Base-by-base conservation (phyloP, 2,888 invertebrate species). In the Hemithea aestivaria region DNA sequence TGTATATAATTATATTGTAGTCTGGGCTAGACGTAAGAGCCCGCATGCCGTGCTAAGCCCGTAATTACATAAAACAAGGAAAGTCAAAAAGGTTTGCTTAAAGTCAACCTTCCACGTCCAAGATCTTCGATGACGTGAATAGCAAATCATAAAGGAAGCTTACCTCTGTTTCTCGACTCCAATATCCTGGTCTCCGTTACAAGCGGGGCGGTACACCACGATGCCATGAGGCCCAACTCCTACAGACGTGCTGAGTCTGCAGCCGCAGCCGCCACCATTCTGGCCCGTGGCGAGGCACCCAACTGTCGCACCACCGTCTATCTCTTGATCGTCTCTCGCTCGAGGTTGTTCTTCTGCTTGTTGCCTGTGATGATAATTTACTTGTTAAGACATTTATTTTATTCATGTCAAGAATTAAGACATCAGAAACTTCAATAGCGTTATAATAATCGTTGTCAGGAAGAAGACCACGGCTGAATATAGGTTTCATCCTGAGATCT, bases 211-310 rank as follows among this genome's bases (percentile, higher is more conserved):
- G 64, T 91, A 92, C 31, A 94, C 91, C 43, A 92, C 92, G 48
- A 96, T 91, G 38, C 96, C 96, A 56, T 94, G 93, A 0, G 96
- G 95, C 1, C 96, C 95, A 6, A 96, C 94, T 1, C 95, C 94
- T 41, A 96, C 90, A 29, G 87, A 78, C 0, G 87, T 84, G 48
- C 87, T 87, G 11, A 88, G 64, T 36, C 82, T 58, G 53, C 88
- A 88, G 0, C 88, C 88, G 40, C 88, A 88, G 1, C 88, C 87
- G 0, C 75, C 78, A 0, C 63, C 78, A 25, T 56, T 76, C 53
- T 83, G 85, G 1, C 87, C 88, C 0, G 76, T 73, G 1, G 87
- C 77, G 27, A 87, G 50, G 45, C 85, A 78, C 1, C 88, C 79
- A 1, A 87, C 87, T 0, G 84, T 87, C 16, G 78, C 87, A 1